Evolutionary conservation across 2,888 invertebrate genomes (phyloP).

Genomic region (Ectemnius lituratus): DNA sequence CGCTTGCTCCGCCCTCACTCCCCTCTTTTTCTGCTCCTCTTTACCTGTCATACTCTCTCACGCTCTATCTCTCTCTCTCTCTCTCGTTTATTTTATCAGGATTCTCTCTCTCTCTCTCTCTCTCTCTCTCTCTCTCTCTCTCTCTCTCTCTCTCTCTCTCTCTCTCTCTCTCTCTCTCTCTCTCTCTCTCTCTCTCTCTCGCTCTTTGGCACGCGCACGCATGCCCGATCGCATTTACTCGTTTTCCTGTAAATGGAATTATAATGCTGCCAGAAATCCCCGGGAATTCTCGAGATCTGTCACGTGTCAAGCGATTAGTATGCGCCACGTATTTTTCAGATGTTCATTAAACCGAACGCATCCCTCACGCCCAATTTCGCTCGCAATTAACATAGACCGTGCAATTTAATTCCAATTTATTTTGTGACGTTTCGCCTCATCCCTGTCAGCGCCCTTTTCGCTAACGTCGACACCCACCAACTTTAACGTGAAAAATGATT

Average conservation of each 20-base stretch:
- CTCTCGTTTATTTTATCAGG: no score
- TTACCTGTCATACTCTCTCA: no score
- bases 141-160: no score
- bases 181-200: no score
- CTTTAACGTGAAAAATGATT: conserved; percentile 18
- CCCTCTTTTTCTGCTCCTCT: no score
- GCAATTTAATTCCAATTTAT: conserved; percentile 22
- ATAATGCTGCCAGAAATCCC: background rate
- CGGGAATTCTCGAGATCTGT: background rate
- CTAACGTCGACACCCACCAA: conserved; percentile 10
- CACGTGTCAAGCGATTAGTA: conserved; percentile 2
- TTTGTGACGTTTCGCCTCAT: conserved; percentile 18
- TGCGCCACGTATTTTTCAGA: background rate
- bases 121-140: no score
- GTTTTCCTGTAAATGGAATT: conserved; percentile 2
- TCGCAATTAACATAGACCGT: conserved; percentile 14
- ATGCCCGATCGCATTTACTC: conserved; percentile 1
- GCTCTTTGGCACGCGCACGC: background rate
- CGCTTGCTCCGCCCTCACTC: conserved; percentile 13
- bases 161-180: no score
- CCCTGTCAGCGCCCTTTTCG: conserved; percentile 9
- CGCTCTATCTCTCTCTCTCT: no score
- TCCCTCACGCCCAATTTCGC: conserved; percentile 1
- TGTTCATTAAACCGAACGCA: background rate
- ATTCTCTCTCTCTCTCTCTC: no score